phyloP scores from a whole-genome alignment of 1,140 invertebrate genomes.

The Asobara japonica region DNA sequence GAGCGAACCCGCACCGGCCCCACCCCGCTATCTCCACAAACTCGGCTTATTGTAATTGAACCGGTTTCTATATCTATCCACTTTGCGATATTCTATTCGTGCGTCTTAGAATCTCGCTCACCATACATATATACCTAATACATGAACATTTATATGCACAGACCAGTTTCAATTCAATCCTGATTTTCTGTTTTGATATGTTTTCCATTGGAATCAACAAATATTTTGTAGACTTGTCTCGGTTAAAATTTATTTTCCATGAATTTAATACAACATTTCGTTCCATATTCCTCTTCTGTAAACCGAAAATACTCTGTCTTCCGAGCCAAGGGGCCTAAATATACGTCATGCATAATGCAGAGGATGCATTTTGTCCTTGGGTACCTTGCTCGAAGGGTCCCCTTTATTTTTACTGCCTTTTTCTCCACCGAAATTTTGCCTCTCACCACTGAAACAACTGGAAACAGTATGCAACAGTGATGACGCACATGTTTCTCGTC shows the following conservation, averaged over 20 bases:
- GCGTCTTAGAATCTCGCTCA: neutral
- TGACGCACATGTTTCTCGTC: neutral
- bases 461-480: neutral
- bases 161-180: neutral
- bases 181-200: neutral
- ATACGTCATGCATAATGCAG: conserved; percentile 35
- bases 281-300: neutral
- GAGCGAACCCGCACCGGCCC: neutral
- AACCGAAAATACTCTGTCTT: neutral
- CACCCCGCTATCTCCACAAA: neutral
- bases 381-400: neutral
- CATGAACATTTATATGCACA: neutral
- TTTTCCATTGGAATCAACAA: neutral
- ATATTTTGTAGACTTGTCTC: too few relatives aligned
- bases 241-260: too few relatives aligned
- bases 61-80: conserved; percentile 25
- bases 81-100: conserved; percentile 8
- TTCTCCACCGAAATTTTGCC: neutral
- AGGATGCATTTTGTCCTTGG: conserved; percentile 11
- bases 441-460: neutral
- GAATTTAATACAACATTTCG: neutral
- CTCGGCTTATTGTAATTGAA: conserved; percentile 26
- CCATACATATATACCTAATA: neutral
- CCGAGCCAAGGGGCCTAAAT: neutral
- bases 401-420: neutral